Conservation (phyloP, 1,140 invertebrate species). For the Bombus confusus region DNA sequence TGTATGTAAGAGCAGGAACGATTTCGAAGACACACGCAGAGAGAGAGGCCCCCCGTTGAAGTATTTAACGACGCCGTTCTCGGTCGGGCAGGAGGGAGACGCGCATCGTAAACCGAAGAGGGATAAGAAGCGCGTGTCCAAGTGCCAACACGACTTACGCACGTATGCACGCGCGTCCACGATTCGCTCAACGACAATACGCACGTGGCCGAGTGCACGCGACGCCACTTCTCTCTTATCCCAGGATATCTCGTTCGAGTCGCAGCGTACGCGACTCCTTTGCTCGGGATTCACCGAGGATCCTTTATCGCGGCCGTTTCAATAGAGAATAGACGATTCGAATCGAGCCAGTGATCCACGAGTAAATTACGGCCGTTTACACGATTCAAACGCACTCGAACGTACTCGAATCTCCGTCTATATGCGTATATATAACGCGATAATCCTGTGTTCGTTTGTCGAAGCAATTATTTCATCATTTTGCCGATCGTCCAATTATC, state of each 20-base stretch:
- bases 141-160: constrained; percentile 77
- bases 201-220: constrained; percentile 74
- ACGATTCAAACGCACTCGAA: constrained; percentile 6
- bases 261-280: not conserved
- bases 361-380: constrained; percentile 24
- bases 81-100: constrained; percentile 28
- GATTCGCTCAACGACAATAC: constrained; percentile 67
- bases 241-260: constrained; percentile 28
- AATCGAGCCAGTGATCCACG: not conserved
- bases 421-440: not conserved
- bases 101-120: constrained; percentile 52
- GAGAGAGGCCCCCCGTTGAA: constrained; percentile 30
- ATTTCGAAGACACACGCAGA: constrained; percentile 30
- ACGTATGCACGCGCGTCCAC: constrained; percentile 73
- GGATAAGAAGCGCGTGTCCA: constrained; percentile 77
- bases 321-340: not conserved
- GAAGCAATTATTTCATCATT: not conserved
- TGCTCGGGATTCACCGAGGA: constrained; percentile 10
- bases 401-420: not conserved
- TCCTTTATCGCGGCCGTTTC: not conserved
- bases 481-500: not conserved
- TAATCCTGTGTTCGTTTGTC: not conserved
- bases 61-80: constrained; percentile 64
- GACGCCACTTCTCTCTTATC: constrained; percentile 71
- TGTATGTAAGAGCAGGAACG: not conserved